Evolutionary conservation across 2,113 vertebrate species (phyloP).

Genomic region (Laticauda laticaudata): DNA sequence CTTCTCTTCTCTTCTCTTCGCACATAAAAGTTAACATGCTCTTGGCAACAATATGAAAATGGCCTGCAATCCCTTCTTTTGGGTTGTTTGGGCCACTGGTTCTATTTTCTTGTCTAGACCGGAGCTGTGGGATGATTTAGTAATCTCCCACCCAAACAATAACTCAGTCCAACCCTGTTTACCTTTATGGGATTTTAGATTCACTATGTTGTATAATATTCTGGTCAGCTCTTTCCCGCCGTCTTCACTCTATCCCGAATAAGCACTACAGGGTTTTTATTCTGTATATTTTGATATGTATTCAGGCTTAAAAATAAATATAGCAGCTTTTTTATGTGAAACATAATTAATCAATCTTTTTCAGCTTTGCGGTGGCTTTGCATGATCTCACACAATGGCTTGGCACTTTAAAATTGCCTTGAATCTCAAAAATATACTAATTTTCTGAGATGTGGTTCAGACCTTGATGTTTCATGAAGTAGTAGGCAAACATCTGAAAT

Average conservation of each 20-base stretch:
- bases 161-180: not conserved
- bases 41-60: not conserved
- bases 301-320: not conserved
- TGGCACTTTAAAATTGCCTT: not conserved
- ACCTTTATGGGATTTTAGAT: not conserved
- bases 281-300: not conserved
- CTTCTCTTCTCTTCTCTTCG: too few species aligned
- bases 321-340: not conserved
- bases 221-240: not conserved
- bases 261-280: not conserved
- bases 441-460: not conserved
- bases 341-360: not conserved
- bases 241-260: not conserved
- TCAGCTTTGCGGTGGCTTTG: not conserved
- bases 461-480: not conserved
- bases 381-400: not conserved
- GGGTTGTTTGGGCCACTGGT: not conserved
- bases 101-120: not conserved
- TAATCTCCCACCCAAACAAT: not conserved
- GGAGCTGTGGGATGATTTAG: not conserved
- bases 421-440: not conserved
- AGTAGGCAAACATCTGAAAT: not conserved
- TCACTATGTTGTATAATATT: not conserved
- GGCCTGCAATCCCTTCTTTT: not conserved
- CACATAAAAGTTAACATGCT: not conserved